A percentile compares a stretch with the other conserved stretches of the same genome.
These are phyloP conservation scores for Drosophila yakuba DNA, from an alignment of 1,140 invertebrate species.

Conservation along the genomic window DNA sequence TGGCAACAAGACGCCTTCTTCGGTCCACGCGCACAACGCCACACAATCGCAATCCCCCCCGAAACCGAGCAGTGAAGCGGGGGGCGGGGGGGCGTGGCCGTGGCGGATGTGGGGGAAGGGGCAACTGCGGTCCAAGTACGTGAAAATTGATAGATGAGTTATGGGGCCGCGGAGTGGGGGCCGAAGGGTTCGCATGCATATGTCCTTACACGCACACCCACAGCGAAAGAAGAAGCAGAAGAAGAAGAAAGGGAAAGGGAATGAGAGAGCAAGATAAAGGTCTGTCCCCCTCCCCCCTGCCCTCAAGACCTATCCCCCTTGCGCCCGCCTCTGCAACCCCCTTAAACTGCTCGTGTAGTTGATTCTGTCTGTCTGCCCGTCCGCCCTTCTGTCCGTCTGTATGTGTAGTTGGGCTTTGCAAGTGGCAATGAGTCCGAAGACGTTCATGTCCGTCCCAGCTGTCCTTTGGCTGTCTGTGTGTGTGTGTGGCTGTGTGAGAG, in stretches of 20 bases:
- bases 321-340: neutral
- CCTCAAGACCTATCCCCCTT: slow-evolving; percentile 6
- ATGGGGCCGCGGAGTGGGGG: slow-evolving; percentile 51
- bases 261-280: slow-evolving; percentile 34
- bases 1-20: slow-evolving; percentile 77
- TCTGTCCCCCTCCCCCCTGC: neutral
- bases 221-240: slow-evolving; percentile 2
- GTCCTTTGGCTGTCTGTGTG: slow-evolving; percentile 34
- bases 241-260: neutral
- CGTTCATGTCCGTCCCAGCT: slow-evolving; percentile 67
- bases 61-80: slow-evolving; percentile 9
- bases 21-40: slow-evolving; percentile 55
- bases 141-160: slow-evolving; percentile 85
- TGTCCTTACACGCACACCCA: slow-evolving; percentile 62
- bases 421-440: slow-evolving; percentile 83
- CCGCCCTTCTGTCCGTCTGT: slow-evolving; percentile 39
- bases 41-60: slow-evolving; percentile 25
- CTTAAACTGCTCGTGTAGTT: slow-evolving; percentile 30
- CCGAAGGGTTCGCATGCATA: slow-evolving; percentile 74
- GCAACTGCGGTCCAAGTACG: slow-evolving; percentile 79
- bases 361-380: slow-evolving; percentile 31
- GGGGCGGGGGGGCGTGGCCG: slow-evolving; percentile 3
- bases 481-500: slow-evolving; percentile 4
- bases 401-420: slow-evolving; percentile 71
- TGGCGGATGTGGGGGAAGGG: slow-evolving; percentile 6